Base-by-base conservation (phyloP, 2,113 vertebrate species). In the Sylvilagus bachmani region DNA sequence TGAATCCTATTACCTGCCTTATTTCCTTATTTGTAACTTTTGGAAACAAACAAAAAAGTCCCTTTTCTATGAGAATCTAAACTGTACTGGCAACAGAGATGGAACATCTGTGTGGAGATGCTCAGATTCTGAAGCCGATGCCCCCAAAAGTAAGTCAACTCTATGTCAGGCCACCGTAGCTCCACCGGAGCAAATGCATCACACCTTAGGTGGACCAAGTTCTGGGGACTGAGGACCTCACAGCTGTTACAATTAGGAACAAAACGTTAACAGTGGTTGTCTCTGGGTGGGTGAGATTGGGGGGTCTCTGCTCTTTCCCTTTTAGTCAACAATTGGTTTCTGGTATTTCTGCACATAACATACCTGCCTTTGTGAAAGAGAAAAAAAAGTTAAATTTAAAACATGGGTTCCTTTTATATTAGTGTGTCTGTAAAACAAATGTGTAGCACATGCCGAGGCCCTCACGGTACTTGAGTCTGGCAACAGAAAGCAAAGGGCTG, bases 341-440 rank as follows among this genome's bases (percentile, higher is more conserved):
- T 74, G 74, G 33, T 62, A 69, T 73, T 78, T 85, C 74, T 70
- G 38, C 17, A 93, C 89, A 94, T 64, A 69, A 93, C 51, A 81
- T 11, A 29, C 7, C 62, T 80, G 22, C 24, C 49, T 95, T 89
- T 84, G 62, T 85, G 84, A 85, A 91, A 61, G 0, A 89, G 22
- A 89, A 95, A 87, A 61, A 69, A 58, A 70, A 24, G 9, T 53
- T 71, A 71, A 81, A 71, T 49, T 51, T 77, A 93, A 69, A 96
- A 16, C 44, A 61, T 16, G 6, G 55, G 13, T 31, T 78, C 29
- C 13, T 27, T 87, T 96, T 44, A 83, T 44, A 51, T 88, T 70
- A 10, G 10, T 25, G 21, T 91, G 11, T 78, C 38, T 82, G 9
- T 27, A 62, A 36, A 74, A 71, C 38, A 29, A 92, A 89, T 3